A percentile compares a stretch with the other conserved stretches of the same genome.
Conservation (phyloP, 1,140 invertebrate genomes). For the Stenopsyche tienmushanensis region DNA sequence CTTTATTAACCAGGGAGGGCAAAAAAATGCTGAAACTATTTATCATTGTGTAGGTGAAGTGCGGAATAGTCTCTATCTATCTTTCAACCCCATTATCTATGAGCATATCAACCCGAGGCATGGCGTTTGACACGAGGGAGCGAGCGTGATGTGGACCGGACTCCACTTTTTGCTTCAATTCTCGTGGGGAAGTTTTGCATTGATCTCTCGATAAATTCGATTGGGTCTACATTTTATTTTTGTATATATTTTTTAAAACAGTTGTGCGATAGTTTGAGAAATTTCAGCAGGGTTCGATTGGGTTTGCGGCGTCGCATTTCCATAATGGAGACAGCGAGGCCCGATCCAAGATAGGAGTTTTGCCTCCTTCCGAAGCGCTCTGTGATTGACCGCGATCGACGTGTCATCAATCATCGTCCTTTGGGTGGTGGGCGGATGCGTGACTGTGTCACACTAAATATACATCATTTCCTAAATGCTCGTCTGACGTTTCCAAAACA, state of each 20-base stretch:
- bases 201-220: background rate
- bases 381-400: conserved; percentile 29
- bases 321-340: background rate
- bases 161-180: background rate
- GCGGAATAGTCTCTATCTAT: conserved; percentile 2
- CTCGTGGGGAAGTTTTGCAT: background rate
- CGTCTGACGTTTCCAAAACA: background rate
- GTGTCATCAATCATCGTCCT: conserved; percentile 26
- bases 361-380: too few relatives aligned
- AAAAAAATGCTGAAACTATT: too few relatives aligned
- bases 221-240: background rate
- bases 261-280: background rate
- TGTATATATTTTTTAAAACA: background rate
- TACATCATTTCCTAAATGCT: conserved; percentile 21
- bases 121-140: background rate
- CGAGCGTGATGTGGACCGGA: background rate
- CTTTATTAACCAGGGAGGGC: too few relatives aligned
- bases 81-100: background rate
- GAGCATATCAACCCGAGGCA: background rate
- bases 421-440: conserved; percentile 16
- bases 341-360: too few relatives aligned
- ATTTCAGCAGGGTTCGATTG: background rate
- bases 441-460: conserved; percentile 23
- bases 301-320: background rate
- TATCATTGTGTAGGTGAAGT: background rate